Conservation (phyloP, 1,140 invertebrate genomes). For the Aphidius gifuensis region DNA sequence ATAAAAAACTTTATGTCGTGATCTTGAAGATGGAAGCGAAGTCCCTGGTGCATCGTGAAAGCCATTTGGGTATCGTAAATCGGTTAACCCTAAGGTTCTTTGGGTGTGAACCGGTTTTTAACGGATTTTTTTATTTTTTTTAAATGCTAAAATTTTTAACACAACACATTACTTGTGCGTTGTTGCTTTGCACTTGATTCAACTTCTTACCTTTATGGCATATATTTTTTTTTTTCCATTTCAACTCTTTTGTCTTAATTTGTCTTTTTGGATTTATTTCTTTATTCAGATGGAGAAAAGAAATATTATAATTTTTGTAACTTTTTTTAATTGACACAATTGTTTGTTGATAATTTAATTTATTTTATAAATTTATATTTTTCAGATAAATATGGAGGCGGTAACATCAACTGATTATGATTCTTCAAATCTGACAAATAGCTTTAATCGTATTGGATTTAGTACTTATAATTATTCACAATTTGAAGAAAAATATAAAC, state of each 20-base stretch:
- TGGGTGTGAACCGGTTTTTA: conserved; percentile 27
- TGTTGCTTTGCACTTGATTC: too few species aligned
- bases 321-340: not conserved
- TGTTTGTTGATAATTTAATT: not conserved
- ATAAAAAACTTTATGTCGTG: not conserved
- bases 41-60: conserved; percentile 26
- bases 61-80: conserved; percentile 29
- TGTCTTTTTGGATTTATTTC: conserved; percentile 1
- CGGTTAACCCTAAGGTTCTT: conserved; percentile 24
- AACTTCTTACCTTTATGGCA: not conserved
- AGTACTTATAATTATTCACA: conserved; percentile 48
- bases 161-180: not conserved
- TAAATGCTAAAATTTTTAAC: not conserved
- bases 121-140: conserved; percentile 21
- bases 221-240: not conserved
- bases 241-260: not conserved
- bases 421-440: conserved; percentile 41
- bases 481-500: conserved; percentile 45
- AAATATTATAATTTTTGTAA: too few species aligned
- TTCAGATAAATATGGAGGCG: conserved; percentile 53
- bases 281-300: not conserved
- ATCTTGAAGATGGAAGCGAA: conserved; percentile 4
- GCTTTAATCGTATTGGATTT: conserved; percentile 45
- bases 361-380: conserved; percentile 24
- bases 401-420: conserved; percentile 51